These are phyloP conservation scores for Eupithecia vulgata DNA, from an alignment of 2,888 invertebrate genomes.

Conservation along the genomic window DNA sequence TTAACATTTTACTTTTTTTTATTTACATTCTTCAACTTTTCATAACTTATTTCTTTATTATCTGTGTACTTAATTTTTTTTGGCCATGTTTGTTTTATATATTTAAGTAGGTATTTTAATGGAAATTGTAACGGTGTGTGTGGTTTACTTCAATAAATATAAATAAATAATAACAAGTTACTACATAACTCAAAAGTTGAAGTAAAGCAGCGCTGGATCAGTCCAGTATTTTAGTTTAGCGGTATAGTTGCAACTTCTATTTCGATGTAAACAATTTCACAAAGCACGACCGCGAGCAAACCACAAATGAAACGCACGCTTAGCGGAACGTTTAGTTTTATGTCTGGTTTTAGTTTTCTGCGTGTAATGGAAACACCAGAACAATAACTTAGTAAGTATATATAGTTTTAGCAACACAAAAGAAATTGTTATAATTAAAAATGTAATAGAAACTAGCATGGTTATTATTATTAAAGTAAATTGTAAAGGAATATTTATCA, in stretches of 20 bases:
- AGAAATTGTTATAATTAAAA: not conserved
- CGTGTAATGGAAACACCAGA: conserved; percentile 12
- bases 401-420: not conserved
- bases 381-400: not conserved
- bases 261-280: conserved; percentile 15
- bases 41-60: no score
- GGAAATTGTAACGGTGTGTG: no score
- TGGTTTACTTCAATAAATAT: no score
- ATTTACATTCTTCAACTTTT: no score
- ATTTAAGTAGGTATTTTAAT: no score
- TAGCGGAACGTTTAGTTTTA: conserved; percentile 34
- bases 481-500: no score
- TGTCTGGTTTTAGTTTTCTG: conserved; percentile 14
- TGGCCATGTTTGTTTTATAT: no score
- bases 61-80: no score
- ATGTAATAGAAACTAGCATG: no score
- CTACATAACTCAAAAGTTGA: not conserved
- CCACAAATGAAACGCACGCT: conserved; percentile 23
- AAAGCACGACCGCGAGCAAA: conserved; percentile 21
- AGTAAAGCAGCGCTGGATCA: not conserved
- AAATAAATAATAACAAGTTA: no score
- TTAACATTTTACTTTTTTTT: no score
- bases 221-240: conserved; percentile 3
- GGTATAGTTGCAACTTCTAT: conserved; percentile 7
- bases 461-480: no score